Evolutionary conservation across 2,888 invertebrate genomes (phyloP).

Genomic region (Philhelius pedissequus): DNA sequence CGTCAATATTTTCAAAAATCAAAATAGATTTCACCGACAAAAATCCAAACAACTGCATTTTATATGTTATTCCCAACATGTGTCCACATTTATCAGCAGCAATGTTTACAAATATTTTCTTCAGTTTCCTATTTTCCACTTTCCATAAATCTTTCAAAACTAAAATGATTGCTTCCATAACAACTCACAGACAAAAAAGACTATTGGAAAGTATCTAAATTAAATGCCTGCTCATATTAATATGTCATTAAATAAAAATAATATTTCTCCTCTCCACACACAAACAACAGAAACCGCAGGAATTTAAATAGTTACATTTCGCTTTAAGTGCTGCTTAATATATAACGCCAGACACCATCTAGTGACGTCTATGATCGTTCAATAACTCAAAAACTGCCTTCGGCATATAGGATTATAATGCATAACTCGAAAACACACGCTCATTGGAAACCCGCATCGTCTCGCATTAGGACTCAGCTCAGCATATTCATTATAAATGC

Average conservation of each 20-base stretch:
- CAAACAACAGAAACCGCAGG: conserved; percentile 43
- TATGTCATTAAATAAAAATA: conserved; percentile 62
- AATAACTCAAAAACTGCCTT: conserved; percentile 50
- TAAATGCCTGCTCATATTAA: conserved; percentile 58
- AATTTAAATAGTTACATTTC: conserved; percentile 56
- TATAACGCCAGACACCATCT: conserved; percentile 5
- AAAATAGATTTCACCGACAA: not conserved
- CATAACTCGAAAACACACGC: not conserved
- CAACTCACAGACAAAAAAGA: not conserved
- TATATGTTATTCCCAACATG: conserved; percentile 28
- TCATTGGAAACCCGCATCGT: not conserved
- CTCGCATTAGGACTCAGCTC: conserved; percentile 5
- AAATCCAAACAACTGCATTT: not conserved
- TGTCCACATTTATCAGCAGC: conserved; percentile 45
- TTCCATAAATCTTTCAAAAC: conserved; percentile 51
- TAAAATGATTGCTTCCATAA: conserved; percentile 41
- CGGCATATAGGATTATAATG: not conserved
- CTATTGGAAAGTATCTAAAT: conserved; percentile 4
- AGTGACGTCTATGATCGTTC: conserved; percentile 46
- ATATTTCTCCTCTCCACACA: conserved; percentile 64
- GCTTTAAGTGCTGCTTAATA: conserved; percentile 64
- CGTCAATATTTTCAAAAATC: not conserved
- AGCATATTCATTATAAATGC: conserved; percentile 53
- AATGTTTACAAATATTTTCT: conserved; percentile 63
- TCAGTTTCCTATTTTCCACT: no score